These are phyloP conservation scores for Phragmatobia fuliginosa DNA, from an alignment of 2,888 invertebrate genomes.

Conservation along the genomic window DNA sequence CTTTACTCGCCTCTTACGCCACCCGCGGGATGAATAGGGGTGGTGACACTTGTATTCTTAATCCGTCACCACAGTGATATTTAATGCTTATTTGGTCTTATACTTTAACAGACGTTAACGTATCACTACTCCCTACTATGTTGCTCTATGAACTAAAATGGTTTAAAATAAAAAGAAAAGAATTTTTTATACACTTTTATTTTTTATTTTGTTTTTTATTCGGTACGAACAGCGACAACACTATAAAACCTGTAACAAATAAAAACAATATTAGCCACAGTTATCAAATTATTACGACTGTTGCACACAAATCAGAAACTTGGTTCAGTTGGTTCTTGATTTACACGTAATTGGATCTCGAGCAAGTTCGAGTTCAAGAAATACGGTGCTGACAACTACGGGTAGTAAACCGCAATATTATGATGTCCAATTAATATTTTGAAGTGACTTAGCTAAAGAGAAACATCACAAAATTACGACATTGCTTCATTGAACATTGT, in stretches of 20 bases:
- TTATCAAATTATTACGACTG: constrained; percentile 9
- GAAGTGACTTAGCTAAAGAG: constrained; percentile 3
- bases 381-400: constrained; percentile 21
- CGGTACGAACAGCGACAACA: constrained; percentile 45
- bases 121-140: no score
- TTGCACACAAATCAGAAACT: constrained; percentile 22
- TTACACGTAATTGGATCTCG: constrained; percentile 29
- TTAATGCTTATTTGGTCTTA: no score
- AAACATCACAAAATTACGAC: background rate
- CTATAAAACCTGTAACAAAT: constrained; percentile 43
- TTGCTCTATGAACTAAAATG: no score
- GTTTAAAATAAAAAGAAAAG: background rate
- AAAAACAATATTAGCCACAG: background rate
- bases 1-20: no score
- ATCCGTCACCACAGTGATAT: no score
- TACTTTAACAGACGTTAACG: no score
- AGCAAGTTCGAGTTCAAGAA: constrained; percentile 14
- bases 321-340: constrained; percentile 18
- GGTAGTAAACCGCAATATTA: constrained; percentile 25
- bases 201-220: constrained; percentile 39
- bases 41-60: no score
- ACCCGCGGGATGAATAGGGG: no score
- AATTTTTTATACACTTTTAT: background rate
- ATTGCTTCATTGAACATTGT: no score
- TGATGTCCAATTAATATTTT: constrained; percentile 25